phyloP scores from a whole-genome alignment of 2,113 vertebrate species.

The Paradisaea rubra region DNA sequence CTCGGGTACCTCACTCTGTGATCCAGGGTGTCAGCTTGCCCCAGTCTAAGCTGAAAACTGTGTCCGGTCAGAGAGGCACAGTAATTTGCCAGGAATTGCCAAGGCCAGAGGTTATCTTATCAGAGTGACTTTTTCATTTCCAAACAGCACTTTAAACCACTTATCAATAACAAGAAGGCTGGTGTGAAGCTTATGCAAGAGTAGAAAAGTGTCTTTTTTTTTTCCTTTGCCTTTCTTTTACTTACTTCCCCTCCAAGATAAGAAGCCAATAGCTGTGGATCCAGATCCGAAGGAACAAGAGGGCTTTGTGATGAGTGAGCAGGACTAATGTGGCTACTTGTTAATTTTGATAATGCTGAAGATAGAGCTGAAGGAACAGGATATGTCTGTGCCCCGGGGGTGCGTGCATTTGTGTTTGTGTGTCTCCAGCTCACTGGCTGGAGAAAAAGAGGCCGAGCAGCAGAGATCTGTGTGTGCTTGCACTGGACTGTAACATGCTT shows the following conservation, averaged over 20 bases:
- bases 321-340: background rate
- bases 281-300: accelerated
- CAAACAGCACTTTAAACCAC: background rate
- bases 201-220: background rate
- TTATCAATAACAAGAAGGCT: background rate
- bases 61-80: background rate
- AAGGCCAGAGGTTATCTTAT: background rate
- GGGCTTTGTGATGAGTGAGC: background rate
- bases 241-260: background rate
- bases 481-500: background rate
- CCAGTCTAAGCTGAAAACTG: background rate
- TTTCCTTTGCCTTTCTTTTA: background rate
- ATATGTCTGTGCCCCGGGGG: background rate
- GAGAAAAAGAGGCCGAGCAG: background rate
- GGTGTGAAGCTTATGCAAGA: background rate
- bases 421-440: background rate
- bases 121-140: background rate
- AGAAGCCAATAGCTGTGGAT: background rate
- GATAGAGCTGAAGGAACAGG: background rate
- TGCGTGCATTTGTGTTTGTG: background rate
- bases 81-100: background rate
- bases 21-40: background rate
- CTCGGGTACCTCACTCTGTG: too few species aligned
- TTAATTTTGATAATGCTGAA: background rate
- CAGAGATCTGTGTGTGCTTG: background rate